Conservation (phyloP, 2,113 vertebrate species). For the Halichoerus grypus region DNA sequence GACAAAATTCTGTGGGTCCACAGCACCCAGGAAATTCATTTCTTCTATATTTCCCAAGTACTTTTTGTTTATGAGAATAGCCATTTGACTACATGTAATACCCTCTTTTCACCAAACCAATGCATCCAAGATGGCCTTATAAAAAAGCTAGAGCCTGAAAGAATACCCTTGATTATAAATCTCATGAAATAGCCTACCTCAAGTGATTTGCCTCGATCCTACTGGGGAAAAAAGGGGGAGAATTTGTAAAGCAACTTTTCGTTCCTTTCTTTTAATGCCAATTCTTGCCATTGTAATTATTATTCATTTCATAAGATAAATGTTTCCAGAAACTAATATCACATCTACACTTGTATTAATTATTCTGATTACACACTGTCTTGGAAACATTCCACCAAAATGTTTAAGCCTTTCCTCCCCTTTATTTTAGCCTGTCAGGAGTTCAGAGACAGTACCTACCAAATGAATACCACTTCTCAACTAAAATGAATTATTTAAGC, state of each 20-base stretch:
- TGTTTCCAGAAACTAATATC: constrained; percentile 71
- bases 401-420: constrained; percentile 54
- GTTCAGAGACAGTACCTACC: constrained; percentile 24
- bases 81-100: neutral
- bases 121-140: neutral
- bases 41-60: neutral
- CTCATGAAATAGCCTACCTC: neutral
- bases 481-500: constrained; percentile 60
- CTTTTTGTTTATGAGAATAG: neutral
- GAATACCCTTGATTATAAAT: constrained; percentile 6
- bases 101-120: neutral
- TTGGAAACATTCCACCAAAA: constrained; percentile 77
- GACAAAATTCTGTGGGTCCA: neutral
- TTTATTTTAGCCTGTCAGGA: constrained; percentile 68
- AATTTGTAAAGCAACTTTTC: constrained; percentile 34
- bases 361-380: constrained; percentile 80
- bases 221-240: neutral
- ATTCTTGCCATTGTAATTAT: constrained; percentile 75
- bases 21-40: neutral
- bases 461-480: constrained; percentile 49
- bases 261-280: constrained; percentile 63
- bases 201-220: constrained; percentile 11
- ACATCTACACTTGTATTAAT: constrained; percentile 81
- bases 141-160: neutral
- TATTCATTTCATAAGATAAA: constrained; percentile 81